A percentile compares a stretch with the other conserved stretches of the same genome.
These are phyloP conservation scores for Rhyacichthys aspro DNA, from an alignment of 2,797 vertebrate species.

Conservation along the genomic window DNA sequence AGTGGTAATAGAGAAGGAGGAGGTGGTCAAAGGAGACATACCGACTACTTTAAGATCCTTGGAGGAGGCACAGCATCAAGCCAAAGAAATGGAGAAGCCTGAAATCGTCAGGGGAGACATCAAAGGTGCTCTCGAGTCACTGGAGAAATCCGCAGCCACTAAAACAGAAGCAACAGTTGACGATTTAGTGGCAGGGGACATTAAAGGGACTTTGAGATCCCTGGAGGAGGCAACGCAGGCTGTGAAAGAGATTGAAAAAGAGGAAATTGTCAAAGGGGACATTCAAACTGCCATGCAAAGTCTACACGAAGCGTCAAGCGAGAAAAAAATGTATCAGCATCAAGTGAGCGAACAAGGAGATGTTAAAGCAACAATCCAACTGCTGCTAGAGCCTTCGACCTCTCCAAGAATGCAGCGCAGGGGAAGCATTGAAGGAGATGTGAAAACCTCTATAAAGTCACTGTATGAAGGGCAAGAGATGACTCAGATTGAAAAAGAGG, in stretches of 20 bases:
- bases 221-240: conserved; percentile 84
- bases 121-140: conserved; percentile 83
- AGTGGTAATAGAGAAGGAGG: conserved; percentile 83
- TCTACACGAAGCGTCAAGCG: conserved; percentile 76
- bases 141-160: conserved; percentile 85
- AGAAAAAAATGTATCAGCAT: conserved; percentile 78
- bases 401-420: conserved; percentile 71
- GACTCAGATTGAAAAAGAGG: conserved; percentile 76
- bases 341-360: conserved; percentile 80
- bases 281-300: conserved; percentile 76
- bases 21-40: conserved; percentile 86
- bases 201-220: conserved; percentile 86
- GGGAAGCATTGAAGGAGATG: conserved; percentile 71
- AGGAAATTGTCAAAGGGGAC: conserved; percentile 79
- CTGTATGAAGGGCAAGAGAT: conserved; percentile 76
- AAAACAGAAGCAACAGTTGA: conserved; percentile 82
- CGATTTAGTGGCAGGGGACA: conserved; percentile 85
- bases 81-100: conserved; percentile 84
- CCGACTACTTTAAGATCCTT: conserved; percentile 84
- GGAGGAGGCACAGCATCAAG: conserved; percentile 82
- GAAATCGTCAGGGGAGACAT: conserved; percentile 85
- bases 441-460: conserved; percentile 81
- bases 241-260: conserved; percentile 83
- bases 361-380: conserved; percentile 80
- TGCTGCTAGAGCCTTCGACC: conserved; percentile 77